Percentiles rank a stretch among this genome's conserved stretches.
Conservation (phyloP, 1,140 invertebrate genomes). For the Drosophila kikkawai region DNA sequence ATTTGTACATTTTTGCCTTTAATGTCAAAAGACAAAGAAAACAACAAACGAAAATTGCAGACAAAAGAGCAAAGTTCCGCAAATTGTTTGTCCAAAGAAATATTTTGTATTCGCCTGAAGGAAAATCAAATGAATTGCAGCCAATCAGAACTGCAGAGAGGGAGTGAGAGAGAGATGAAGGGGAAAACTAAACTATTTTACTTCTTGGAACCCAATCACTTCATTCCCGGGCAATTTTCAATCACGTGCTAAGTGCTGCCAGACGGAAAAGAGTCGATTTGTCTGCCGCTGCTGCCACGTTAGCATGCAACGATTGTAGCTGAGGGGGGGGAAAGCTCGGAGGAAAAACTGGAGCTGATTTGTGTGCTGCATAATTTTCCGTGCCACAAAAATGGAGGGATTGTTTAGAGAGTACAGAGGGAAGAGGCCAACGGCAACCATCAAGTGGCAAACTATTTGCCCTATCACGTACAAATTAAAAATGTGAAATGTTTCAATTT, state of each 20-base stretch:
- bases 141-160: conserved; percentile 43
- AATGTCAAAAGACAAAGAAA: conserved; percentile 70
- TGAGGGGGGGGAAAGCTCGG: not conserved
- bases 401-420: not conserved
- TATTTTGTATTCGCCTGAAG: conserved; percentile 31
- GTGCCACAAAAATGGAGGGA: conserved; percentile 43
- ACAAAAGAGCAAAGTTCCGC: conserved; percentile 49
- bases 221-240: conserved; percentile 77
- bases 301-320: conserved; percentile 60
- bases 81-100: conserved; percentile 47
- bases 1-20: conserved; percentile 77
- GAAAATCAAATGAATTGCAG: conserved; percentile 56
- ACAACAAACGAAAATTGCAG: conserved; percentile 33
- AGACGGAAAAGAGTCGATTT: conserved; percentile 72
- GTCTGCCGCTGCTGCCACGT: conserved; percentile 66
- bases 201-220: conserved; percentile 63
- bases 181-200: conserved; percentile 25
- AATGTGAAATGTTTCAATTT: conserved; percentile 83
- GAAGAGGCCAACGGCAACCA: conserved; percentile 8
- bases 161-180: not conserved
- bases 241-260: conserved; percentile 80
- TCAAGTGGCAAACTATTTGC: conserved; percentile 78
- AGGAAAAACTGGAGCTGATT: conserved; percentile 54
- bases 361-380: conserved; percentile 74
- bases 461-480: conserved; percentile 83